Percentiles rank a stretch among this genome's conserved stretches.
These are phyloP conservation scores for Rhagophthalmus giganteus DNA, from an alignment of 2,888 invertebrate genomes.

Conservation along the genomic window DNA sequence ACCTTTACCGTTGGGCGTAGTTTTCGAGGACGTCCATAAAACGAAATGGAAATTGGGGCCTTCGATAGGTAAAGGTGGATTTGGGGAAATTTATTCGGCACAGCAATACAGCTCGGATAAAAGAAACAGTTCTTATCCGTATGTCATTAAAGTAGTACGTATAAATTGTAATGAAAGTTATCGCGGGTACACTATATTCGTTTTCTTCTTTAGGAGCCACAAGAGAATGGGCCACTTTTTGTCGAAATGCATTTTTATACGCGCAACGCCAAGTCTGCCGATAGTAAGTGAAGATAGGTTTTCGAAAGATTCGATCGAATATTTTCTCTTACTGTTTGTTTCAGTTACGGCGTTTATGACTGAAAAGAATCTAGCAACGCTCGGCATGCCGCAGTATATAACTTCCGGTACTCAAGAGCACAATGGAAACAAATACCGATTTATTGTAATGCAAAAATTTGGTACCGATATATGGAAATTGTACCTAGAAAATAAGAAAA, in stretches of 20 bases:
- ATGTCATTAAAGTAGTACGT: constrained; percentile 81
- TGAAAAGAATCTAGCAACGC: constrained; percentile 65
- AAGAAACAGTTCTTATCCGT: constrained; percentile 62
- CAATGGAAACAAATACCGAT: constrained; percentile 80
- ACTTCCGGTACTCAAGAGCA: constrained; percentile 82
- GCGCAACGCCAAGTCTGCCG: constrained; percentile 70
- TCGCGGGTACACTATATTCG: no score
- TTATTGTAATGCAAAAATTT: constrained; percentile 86
- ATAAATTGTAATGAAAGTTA: neutral
- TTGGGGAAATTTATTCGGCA: constrained; percentile 91
- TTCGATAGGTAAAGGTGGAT: constrained; percentile 89
- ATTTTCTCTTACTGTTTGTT: no score
- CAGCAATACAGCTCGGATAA: constrained; percentile 62
- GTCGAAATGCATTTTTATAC: constrained; percentile 92
- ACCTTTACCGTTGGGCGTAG: constrained; percentile 73
- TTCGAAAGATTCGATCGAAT: no score
- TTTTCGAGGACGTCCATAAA: constrained; percentile 75
- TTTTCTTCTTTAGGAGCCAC: constrained; percentile 71
- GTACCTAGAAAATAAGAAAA: constrained; percentile 67
- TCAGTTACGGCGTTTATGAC: constrained; percentile 73
- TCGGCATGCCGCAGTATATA: constrained; percentile 85
- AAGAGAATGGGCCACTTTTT: constrained; percentile 90
- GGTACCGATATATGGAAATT: constrained; percentile 83
- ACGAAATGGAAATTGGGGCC: constrained; percentile 82
- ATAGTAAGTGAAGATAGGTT: constrained; percentile 67